phyloP scores from a whole-genome alignment of 2,113 vertebrate genomes.

The Leptobrachium leishanense region DNA sequence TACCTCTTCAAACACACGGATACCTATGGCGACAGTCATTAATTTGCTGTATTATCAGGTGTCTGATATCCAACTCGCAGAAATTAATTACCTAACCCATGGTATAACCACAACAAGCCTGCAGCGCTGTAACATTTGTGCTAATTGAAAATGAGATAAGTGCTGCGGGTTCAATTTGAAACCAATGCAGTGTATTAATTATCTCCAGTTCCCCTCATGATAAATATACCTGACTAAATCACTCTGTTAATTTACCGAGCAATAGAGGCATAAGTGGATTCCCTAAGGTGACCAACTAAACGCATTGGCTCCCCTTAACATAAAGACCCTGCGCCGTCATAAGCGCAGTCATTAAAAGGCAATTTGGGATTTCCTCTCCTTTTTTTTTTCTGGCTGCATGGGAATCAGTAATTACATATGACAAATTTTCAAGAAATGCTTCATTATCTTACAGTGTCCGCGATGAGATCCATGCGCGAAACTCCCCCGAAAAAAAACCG shows the following conservation, averaged over 20 bases:
- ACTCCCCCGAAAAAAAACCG: background rate
- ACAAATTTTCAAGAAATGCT: background rate
- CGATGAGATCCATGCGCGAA: background rate
- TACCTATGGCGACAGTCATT: conserved; percentile 82
- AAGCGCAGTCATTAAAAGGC: conserved; percentile 38
- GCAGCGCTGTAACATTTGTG: conserved; percentile 75
- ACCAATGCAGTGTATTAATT: conserved; percentile 82
- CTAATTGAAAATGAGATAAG: conserved; percentile 88
- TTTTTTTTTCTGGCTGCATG: background rate
- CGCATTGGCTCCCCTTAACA: conserved; percentile 56
- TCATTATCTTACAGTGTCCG: background rate
- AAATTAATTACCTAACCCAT: conserved; percentile 84
- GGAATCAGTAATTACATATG: conserved; percentile 4
- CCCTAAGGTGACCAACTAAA: conserved; percentile 71
- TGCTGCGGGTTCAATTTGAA: conserved; percentile 85
- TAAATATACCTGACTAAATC: conserved; percentile 82
- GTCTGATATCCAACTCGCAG: conserved; percentile 75
- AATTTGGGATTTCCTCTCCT: background rate
- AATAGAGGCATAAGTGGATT: conserved; percentile 77
- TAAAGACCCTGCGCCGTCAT: conserved; percentile 54
- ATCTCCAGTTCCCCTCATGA: conserved; percentile 77
- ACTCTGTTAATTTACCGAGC: conserved; percentile 75
- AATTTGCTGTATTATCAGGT: conserved; percentile 80
- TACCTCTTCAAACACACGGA: conserved; percentile 74
- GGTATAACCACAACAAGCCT: conserved; percentile 80